Conservation (phyloP, 2,113 vertebrate species). For the Patagioenas fasciata region DNA sequence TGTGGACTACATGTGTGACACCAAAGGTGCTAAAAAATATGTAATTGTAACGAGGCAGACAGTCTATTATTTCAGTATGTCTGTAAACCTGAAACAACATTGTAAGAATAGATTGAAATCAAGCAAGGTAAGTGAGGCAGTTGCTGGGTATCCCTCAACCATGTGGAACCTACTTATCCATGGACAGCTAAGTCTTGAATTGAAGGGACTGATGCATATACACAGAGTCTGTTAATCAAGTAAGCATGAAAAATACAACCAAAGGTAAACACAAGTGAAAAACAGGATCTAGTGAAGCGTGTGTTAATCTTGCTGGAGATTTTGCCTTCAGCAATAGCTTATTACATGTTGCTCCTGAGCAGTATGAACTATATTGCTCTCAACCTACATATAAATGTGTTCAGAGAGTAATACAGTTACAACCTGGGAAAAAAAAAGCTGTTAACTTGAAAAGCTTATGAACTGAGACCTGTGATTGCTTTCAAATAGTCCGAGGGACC, state of each 20-base stretch:
- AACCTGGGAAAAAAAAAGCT: not conserved
- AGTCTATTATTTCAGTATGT: not conserved
- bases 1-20: rapidly evolving
- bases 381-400: not conserved
- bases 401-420: not conserved
- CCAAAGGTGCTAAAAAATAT: not conserved
- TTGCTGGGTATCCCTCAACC: not conserved
- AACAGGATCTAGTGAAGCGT: not conserved
- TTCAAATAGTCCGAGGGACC: not conserved
- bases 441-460: not conserved
- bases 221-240: not conserved
- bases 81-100: not conserved
- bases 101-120: not conserved
- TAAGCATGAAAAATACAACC: not conserved
- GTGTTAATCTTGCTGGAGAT: not conserved
- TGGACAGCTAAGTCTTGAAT: not conserved
- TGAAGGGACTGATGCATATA: not conserved
- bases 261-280: not conserved
- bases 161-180: not conserved
- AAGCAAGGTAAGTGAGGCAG: not conserved
- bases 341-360: not conserved
- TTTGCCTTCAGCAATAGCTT: not conserved
- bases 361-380: not conserved
- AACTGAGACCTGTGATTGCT: not conserved
- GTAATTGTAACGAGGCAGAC: not conserved